Base-by-base conservation (phyloP, 2,113 vertebrate genomes). In the Butorides virescens region DNA sequence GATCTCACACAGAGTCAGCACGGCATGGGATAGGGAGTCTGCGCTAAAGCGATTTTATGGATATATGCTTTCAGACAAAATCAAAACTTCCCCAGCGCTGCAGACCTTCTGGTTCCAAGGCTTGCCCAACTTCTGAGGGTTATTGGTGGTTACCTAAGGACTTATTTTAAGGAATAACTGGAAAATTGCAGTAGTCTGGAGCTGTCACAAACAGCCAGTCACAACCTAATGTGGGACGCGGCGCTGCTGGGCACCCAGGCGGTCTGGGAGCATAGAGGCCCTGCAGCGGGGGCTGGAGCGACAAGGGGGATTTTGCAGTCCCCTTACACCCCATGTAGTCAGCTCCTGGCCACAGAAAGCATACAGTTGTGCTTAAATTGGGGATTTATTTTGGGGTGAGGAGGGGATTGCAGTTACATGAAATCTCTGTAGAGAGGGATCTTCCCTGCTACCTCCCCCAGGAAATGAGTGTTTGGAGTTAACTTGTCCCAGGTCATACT, bases 1-100 rank as follows among this genome's bases (percentile, higher is more conserved):
- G 58, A 88, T 82, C 66, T 76, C 91, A 89, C 68, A 92, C 77
- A 77, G 77, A 91, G 84, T 66, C 74, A 95, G 81, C 58, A 29
- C 0, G 0, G 50, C 80, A 59, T n/a, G 81, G 95, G 63, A 83
- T 26, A 1, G 77, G 66, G 78, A 93, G 53, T 61, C 77, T 89
- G 66, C 0, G 0, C 84, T 90, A 79, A 87, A 93, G 29, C 0
- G 0, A 92, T 92, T 93, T 96, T 88, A 76, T 83, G 78, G 77
- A 62, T 73, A 61, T 44, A 32, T 32, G 74, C 62, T 76, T 94
- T 50, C 67, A 55, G 87, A 92, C 46, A 4, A 73, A 84, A 94
- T 32, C 42, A 93, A 87, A 95, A 91, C 37, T 79, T 92, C 71
- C 63, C 71, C 50, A 55, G 5, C 6, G 62, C 44, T 42, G 37